Evolutionary conservation across 1,140 invertebrate species (phyloP), one percentile per base, ranked within the genome.

Genomic region (Nomia melanderi): DNA sequence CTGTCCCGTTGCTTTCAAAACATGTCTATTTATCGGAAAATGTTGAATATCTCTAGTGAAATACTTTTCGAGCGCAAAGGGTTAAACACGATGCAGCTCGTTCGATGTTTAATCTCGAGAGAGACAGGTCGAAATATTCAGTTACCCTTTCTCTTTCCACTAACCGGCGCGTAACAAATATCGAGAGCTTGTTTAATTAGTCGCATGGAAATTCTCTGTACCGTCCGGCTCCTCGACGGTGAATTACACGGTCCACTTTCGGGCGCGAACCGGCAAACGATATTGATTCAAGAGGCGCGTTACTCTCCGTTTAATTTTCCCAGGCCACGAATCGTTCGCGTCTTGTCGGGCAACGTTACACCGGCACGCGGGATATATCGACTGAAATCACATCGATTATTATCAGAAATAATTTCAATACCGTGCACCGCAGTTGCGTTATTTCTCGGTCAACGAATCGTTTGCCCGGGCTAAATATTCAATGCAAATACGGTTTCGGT

Each of bases 171-270:
- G 67, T 44, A 27, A 31, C 67, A 41, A 59, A 70, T 57, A 71
- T 47, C 56, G 47, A 57, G 31, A 39, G 29, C n/a, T 25, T 57
- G 70, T 72, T 72, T 63, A 63, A 72, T 72, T 63, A 72, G 63
- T 72, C 41, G 57, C 9, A 72, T 41, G 57, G 41, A 62, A 62
- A 72, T 63, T 36, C 70, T 72, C 57, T 23, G 17, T 25, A 17
- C 20, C 11, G 31, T 27, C n/a, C 41, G 20, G 39, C 39, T 72
- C 47, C 70, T 72, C 62, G 47, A 50, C 29, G 29, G 23, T 14
- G 70, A 72, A 72, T 63, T 63, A 50, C 70, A 36, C 29, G 7
- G 70, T 63, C 57, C 41, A 72, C 41, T 63, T 63, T 50, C 41
- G 6, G 23, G 17, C 57, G 41, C 33, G 57, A 72, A 50, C 62